A percentile compares a stretch with the other conserved stretches of the same genome.
Conservation (phyloP, 2,113 vertebrate species). For the Struthio camelus region DNA sequence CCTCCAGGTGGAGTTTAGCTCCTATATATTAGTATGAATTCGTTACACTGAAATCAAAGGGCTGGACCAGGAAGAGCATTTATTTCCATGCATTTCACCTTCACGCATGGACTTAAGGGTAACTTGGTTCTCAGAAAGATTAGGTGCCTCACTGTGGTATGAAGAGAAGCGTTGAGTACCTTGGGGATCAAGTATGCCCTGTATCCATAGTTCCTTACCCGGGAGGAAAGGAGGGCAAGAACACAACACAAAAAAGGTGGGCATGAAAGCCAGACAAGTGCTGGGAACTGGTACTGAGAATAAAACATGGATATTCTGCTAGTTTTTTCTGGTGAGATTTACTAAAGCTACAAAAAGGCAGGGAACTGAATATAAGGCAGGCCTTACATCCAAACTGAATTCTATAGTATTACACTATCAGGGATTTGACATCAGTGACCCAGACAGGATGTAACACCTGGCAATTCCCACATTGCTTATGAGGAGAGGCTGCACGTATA, state of each 20-base stretch:
- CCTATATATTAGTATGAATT: neutral
- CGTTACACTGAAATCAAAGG: neutral
- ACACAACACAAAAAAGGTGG: neutral
- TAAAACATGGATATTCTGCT: neutral
- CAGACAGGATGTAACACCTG: neutral
- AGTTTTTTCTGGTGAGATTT: neutral
- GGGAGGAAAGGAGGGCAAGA: neutral
- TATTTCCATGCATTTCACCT: neutral
- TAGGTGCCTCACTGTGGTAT: neutral
- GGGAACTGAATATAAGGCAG: too few relatives aligned
- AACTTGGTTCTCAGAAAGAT: neutral
- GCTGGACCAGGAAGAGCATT: neutral
- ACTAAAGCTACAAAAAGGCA: neutral
- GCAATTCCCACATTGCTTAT: neutral
- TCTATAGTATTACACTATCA: neutral
- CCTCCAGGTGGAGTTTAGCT: neutral
- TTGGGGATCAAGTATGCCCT: neutral
- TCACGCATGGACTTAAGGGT: neutral
- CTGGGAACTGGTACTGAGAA: neutral
- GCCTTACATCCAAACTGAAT: neutral
- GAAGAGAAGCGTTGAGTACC: neutral
- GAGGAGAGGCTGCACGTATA: neutral
- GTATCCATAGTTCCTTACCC: neutral
- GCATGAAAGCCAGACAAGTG: neutral
- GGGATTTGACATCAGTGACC: neutral